Percentiles rank a stretch among this genome's conserved stretches.
Evolutionary conservation across 2,113 vertebrate genomes (phyloP).

Genomic region (Scatophagus argus): DNA sequence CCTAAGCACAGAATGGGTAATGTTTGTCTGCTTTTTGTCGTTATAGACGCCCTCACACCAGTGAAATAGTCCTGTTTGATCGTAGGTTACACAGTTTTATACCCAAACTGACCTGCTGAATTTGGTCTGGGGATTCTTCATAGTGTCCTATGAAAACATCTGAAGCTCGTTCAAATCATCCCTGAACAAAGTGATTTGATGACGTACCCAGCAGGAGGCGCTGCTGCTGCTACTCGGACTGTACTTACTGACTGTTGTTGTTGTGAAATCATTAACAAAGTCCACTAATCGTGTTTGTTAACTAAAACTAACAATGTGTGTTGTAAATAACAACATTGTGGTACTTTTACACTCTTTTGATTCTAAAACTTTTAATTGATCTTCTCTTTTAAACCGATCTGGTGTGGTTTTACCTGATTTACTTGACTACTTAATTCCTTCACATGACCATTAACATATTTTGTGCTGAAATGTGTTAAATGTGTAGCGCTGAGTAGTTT

Average conservation of each 20-base stretch:
- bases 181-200: background rate
- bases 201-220: background rate
- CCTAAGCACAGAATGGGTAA: background rate
- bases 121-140: no score
- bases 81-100: background rate
- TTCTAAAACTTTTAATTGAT: background rate
- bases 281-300: conserved; percentile 25
- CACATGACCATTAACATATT: background rate
- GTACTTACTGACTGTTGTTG: background rate
- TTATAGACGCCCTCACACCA: no score
- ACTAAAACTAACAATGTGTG: conserved; percentile 54
- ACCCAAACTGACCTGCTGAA: background rate
- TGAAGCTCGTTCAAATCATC: no score
- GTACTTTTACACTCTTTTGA: background rate
- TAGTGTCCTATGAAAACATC: background rate
- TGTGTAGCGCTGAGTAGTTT: background rate
- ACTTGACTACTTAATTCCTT: conserved; percentile 4
- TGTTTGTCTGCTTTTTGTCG: background rate
- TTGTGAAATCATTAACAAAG: conserved; percentile 50
- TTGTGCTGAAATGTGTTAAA: background rate
- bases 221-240: background rate
- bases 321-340: conserved; percentile 48
- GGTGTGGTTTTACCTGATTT: background rate
- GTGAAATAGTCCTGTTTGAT: background rate
- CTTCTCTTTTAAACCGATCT: conserved; percentile 1